Base-by-base conservation (phyloP, 2,888 invertebrate species). In the Bombylius discolor region DNA sequence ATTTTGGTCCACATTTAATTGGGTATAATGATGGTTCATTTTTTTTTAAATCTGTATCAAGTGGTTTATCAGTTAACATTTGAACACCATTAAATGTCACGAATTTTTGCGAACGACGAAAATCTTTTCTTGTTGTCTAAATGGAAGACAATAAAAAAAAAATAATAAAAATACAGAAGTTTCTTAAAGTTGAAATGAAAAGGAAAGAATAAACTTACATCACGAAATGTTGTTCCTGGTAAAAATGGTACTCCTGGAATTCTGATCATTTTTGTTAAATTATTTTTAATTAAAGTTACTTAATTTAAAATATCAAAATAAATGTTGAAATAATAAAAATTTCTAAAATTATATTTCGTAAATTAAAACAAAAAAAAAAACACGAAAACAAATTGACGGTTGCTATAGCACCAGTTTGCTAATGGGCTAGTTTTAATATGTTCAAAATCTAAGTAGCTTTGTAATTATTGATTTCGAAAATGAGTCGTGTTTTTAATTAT, bases 221-320 rank as follows among this genome's bases (percentile, higher is more conserved):
- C 78, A 57, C 80, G 76, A 68, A 84, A 79, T 45, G 80, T 80
- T 66, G 81, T 85, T 52, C 89, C 89, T 4, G 89, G 89, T 60
- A 89, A 75, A 63, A 84, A 74, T 1, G 89, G 89, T 66, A 89
- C 74, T 68, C 81, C 77, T 42, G 84, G 82, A 68, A 81, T 78
- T 56, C 85, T 76, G 56, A 80, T 64, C 78, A 78, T 78, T 59
- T 60, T 65, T 57, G 53, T 56, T 59, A 23, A 36, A 47, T n/a
- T 13, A 36, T 11, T 47, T 47, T 47, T 47, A 23, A 2, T 2
- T 23, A 23, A 23, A 2, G 23, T 23, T 1, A 23, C 23, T 3
- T n/a, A n/a, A n/a, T 23, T 23, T 23, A 23, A 23, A 23, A 23
- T 23, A 23, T 23, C 23, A 23, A 23, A 23, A 23, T 23, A 23